Evolutionary conservation across 1,140 invertebrate species (phyloP).

Genomic region (Mamestra configurata): DNA sequence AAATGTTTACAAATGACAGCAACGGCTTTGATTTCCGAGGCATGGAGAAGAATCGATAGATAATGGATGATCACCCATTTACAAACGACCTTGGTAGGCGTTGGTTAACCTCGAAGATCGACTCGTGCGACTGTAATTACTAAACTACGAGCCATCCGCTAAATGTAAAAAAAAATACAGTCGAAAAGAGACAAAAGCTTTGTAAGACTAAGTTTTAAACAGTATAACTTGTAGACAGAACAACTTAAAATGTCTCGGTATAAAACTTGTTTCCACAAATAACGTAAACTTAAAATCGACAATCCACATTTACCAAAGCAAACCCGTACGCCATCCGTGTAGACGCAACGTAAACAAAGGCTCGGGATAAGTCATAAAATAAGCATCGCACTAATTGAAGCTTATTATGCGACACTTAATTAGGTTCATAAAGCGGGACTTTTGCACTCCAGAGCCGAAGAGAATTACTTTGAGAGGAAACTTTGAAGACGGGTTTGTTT

Average conservation of each 20-base stretch:
- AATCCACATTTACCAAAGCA: neutral
- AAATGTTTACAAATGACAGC: too few species aligned
- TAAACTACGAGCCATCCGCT: too few species aligned
- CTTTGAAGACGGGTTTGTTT: slow-evolving; percentile 45
- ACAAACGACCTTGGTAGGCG: too few species aligned
- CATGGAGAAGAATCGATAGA: too few species aligned
- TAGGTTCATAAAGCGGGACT: slow-evolving; percentile 57
- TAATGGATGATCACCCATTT: too few species aligned
- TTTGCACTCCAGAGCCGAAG: slow-evolving; percentile 56
- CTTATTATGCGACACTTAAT: slow-evolving; percentile 61
- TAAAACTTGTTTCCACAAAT: neutral
- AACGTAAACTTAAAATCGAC: neutral
- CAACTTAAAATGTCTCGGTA: too few species aligned
- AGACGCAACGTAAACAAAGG: slow-evolving; percentile 44
- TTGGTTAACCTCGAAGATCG: too few species aligned
- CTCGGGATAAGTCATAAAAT: slow-evolving; percentile 47
- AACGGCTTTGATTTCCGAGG: too few species aligned
- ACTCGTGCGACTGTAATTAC: too few species aligned
- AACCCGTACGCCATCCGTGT: neutral
- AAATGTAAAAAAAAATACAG: too few species aligned
- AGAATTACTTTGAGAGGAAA: slow-evolving; percentile 42
- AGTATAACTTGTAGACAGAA: neutral
- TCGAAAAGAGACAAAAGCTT: too few species aligned
- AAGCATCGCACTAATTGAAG: slow-evolving; percentile 56
- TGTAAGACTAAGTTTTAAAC: too few species aligned